Base-by-base conservation (phyloP, 2,113 vertebrate genomes). In the Noturus placidus region DNA sequence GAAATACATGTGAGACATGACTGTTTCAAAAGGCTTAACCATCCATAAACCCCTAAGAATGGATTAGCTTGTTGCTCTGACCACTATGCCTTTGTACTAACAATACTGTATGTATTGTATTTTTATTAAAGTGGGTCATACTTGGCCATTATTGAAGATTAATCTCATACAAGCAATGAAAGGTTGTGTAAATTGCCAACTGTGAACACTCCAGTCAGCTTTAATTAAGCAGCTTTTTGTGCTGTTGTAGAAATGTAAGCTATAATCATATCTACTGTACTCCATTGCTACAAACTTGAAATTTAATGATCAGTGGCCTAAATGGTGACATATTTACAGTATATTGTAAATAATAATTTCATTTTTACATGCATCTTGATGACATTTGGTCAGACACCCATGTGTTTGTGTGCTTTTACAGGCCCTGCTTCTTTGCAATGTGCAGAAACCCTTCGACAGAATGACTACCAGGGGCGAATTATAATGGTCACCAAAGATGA, bases 361-460 rank as follows among this genome's bases (percentile, higher is more conserved):
- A 10, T 52, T 52, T 83, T 46, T 20, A 2, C 35, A 50, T 38
- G 42, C 56, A 9, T 78, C 30, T 79, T 79, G 7, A 79, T 78
- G 42, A 20, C 22, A 56, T 56, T 80, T 20, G 17, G 3, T 33
- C 17, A 57, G 15, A 33, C 19, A 65, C 10, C 13, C 25, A n/a
- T 67, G 9, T 65, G n/a, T 35, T 25, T 52, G 27, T 67, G 50
- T 81, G 46, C 87, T 15, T 83, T 63, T 20, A 11, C 0, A 98
- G 97, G 97, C 4, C 96, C 96, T 13, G 96, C 97, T 56, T 93
- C 96, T 0, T 89, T 97, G 91, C 92, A 95, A 15, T 98, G 97
- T 63, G 97, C 97, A 25, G 97, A 98, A 91, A 97, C 94, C 0
- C 96, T 98, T 81, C 94, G 97, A 3, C 97, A 98, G 88, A 96